Percentiles rank a stretch among this genome's conserved stretches.
These are phyloP conservation scores for Aphelinus certus DNA, from an alignment of 1,140 invertebrate species.

Conservation along the genomic window DNA sequence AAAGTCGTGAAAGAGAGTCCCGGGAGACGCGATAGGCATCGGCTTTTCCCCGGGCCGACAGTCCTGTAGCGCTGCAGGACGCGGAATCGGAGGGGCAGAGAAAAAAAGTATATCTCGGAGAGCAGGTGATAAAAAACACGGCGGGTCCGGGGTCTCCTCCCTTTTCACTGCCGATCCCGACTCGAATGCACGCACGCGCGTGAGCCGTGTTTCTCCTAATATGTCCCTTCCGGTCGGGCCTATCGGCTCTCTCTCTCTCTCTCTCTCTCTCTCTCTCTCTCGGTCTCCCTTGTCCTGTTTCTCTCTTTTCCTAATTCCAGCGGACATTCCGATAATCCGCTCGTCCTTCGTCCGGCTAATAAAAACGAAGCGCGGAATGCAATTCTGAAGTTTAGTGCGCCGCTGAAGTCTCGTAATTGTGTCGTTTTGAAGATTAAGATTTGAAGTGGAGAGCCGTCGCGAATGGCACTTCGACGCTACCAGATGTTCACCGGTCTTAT, in stretches of 20 bases:
- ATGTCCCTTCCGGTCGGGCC: constrained; percentile 34
- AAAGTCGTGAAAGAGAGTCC: not conserved
- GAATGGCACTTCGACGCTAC: too few relatives aligned
- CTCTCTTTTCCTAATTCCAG: too few relatives aligned
- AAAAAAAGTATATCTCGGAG: not conserved
- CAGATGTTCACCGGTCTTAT: too few relatives aligned
- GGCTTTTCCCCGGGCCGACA: too few relatives aligned
- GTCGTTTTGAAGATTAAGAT: too few relatives aligned
- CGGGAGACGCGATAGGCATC: too few relatives aligned
- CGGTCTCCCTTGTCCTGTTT: not conserved
- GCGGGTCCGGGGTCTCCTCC: not conserved
- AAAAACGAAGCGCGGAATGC: constrained; percentile 20
- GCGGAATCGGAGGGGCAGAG: not conserved
- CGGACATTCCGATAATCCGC: constrained; percentile 18
- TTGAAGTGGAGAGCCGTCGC: too few relatives aligned
- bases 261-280: constrained; percentile 2
- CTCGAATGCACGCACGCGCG: not conserved
- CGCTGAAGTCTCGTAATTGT: too few relatives aligned
- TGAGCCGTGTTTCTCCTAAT: constrained; percentile 32
- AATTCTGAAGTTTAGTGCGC: too few relatives aligned
- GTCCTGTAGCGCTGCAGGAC: too few relatives aligned
- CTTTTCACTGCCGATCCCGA: not conserved
- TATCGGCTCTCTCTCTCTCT: not conserved
- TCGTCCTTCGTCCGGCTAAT: constrained; percentile 17
- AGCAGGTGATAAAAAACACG: constrained; percentile 34